Evolutionary conservation across 2,888 invertebrate genomes (phyloP).

Genomic region (Hetaerina titia): DNA sequence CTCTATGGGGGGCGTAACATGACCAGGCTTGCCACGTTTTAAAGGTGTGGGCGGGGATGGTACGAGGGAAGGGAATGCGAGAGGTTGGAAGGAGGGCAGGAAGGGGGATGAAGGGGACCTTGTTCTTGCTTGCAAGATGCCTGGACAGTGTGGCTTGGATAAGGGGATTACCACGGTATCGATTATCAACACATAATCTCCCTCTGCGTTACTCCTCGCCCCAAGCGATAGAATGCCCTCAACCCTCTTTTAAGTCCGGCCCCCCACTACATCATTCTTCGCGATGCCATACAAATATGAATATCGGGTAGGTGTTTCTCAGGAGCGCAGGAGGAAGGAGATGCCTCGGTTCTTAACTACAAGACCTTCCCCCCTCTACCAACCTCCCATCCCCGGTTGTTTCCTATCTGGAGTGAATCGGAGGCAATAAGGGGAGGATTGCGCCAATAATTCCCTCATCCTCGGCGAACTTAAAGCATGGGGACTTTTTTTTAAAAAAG

Average conservation of each 20-base stretch:
- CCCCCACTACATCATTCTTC: background rate
- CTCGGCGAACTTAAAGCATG: background rate
- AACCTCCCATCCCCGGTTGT: too few species aligned
- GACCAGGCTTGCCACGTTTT: background rate
- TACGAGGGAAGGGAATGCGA: background rate
- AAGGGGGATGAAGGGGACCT: background rate
- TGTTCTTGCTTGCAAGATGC: background rate
- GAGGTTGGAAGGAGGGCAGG: background rate
- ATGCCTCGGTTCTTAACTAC: background rate
- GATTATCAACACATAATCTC: conserved; percentile 41
- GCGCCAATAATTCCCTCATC: conserved; percentile 28
- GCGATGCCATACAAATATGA: background rate
- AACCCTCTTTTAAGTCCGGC: background rate
- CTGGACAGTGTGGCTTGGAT: background rate
- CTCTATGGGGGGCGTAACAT: background rate
- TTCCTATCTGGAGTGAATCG: too few species aligned
- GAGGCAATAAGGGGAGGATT: background rate
- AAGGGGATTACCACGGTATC: conserved; percentile 21
- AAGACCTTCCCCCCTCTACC: too few species aligned
- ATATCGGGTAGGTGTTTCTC: background rate
- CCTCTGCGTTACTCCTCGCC: background rate
- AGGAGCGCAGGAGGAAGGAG: background rate
- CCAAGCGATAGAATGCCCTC: background rate
- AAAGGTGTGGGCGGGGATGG: background rate
- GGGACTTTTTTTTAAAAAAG: background rate